Conservation (phyloP, 1,140 invertebrate genomes). For the Pogonognathellus flavescens region DNA sequence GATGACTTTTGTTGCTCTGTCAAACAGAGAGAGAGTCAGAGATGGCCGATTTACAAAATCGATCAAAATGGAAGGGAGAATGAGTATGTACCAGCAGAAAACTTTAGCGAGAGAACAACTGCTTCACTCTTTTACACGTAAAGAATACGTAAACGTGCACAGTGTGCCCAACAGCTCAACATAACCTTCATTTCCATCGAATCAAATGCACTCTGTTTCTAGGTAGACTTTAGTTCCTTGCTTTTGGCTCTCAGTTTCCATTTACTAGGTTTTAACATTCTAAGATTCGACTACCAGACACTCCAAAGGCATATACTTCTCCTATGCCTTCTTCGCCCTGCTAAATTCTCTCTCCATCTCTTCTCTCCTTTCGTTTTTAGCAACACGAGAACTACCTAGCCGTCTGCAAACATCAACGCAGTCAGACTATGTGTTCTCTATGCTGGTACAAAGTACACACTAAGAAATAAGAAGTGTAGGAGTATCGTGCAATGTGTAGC, state of each 20-base stretch:
- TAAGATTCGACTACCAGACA: too few species aligned
- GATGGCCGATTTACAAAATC: constrained; percentile 65
- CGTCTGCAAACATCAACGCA: too few species aligned
- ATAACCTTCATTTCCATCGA: constrained; percentile 16
- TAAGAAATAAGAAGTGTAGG: too few species aligned
- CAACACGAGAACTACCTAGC: too few species aligned
- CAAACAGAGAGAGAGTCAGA: constrained; percentile 31
- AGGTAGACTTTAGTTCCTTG: too few species aligned
- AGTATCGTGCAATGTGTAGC: too few species aligned
- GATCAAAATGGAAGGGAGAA: constrained; percentile 66
- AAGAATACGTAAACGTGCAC: not conserved
- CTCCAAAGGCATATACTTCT: too few species aligned
- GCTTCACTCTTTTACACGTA: not conserved
- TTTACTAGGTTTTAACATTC: not conserved
- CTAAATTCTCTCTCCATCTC: too few species aligned
- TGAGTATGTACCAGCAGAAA: constrained; percentile 20
- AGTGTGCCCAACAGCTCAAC: not conserved
- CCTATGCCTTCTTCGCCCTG: too few species aligned
- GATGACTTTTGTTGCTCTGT: not conserved
- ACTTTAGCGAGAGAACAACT: not conserved
- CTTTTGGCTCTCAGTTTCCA: constrained; percentile 4
- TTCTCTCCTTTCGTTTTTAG: too few species aligned
- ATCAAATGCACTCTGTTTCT: not conserved
- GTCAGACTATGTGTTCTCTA: too few species aligned
- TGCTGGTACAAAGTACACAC: too few species aligned